A percentile compares a stretch with the other conserved stretches of the same genome.
Conservation (phyloP, 2,113 vertebrate genomes). For the Corythornis cristatus region DNA sequence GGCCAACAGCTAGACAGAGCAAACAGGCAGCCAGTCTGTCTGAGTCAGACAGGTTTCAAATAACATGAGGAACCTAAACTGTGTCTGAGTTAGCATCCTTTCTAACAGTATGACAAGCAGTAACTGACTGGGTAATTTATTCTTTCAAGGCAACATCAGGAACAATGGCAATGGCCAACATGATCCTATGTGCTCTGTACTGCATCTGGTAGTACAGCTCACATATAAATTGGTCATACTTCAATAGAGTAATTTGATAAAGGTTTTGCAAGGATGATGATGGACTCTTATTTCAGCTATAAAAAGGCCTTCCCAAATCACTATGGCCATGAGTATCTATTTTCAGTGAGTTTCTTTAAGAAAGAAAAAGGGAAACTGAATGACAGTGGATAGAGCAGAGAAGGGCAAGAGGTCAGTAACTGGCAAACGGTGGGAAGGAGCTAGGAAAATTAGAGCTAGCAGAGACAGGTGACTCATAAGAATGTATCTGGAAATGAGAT, state of each 20-base stretch:
- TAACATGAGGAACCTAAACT: background rate
- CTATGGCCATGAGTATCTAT: background rate
- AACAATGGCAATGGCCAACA: background rate
- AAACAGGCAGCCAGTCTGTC: background rate
- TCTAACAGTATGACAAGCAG: background rate
- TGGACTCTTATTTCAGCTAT: background rate
- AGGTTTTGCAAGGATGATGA: background rate
- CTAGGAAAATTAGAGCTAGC: background rate
- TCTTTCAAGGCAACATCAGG: background rate
- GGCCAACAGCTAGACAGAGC: background rate
- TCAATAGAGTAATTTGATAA: background rate
- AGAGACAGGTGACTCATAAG: background rate
- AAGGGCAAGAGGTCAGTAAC: background rate
- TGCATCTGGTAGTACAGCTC: background rate
- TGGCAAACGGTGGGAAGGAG: background rate
- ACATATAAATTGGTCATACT: rapidly evolving
- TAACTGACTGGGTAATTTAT: background rate
- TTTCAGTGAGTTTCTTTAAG: background rate
- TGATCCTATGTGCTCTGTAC: background rate
- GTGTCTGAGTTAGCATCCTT: background rate
- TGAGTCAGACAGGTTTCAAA: background rate
- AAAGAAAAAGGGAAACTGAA: background rate
- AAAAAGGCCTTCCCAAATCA: background rate
- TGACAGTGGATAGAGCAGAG: background rate
- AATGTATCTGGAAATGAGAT: background rate